Base-by-base conservation (phyloP, 2,888 invertebrate genomes). In the Euzophera pinguis region DNA sequence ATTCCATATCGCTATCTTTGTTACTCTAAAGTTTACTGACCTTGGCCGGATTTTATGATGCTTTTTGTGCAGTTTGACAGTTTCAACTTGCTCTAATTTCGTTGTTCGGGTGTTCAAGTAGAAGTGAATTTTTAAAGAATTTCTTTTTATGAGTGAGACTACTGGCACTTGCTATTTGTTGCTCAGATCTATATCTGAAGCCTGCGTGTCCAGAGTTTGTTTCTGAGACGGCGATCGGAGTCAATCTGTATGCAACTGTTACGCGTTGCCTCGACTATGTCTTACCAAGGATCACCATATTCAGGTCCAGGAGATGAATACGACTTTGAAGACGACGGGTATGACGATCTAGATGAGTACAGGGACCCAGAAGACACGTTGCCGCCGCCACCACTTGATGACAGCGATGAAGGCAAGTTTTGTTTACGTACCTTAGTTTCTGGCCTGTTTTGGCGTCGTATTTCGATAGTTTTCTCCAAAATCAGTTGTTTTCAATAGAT, bases 311-410 rank as follows among this genome's bases (percentile, higher is more conserved):
- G 92, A 59, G 93, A 94, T 72, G 94, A 95, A 70, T 94, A 93
- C 73, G 94, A 94, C 69, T 93, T 93, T 73, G 94, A 94, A 55
- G 94, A 95, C 62, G 94, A 94, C 54, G 93, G 93, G 68, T 93
- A 93, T 68, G 94, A 94, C 63, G 94, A 93, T 67, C 68, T 92
- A 64, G 94, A 94, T 57, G 94, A 94, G 61, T 93, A 93, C 65
- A 89, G 92, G 53, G 94, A 94, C 58, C 91, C 91, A 55, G 93
- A 94, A 55, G 94, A 73, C 85, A 77, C 80, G 53, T 73, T 71
- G 75, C 87, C 73, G 61, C 74, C 69, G 87, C 92, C 75, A 85
- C 93, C 80, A 91, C 92, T 91, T 83, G 93, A 93, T 62, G 83
- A 84, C 57, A 92, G 91, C 63, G 92, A 92, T 62, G 92, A 92